Evolutionary conservation across 2,888 invertebrate species (phyloP), one percentile per base, ranked within the genome.

Genomic region (Idaea dimidiata): DNA sequence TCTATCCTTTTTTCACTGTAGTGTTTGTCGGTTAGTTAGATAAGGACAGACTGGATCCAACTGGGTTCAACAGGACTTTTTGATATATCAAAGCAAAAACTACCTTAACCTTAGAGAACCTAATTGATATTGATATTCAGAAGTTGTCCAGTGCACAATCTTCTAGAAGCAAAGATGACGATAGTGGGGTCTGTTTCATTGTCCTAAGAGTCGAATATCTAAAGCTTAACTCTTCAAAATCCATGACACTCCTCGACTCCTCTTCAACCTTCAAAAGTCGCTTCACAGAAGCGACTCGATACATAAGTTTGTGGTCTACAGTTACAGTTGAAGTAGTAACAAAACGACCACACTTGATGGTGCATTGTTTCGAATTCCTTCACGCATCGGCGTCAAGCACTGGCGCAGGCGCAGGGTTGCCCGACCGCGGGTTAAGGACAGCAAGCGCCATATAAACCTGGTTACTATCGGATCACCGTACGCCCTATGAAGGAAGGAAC

Each of bases 291-390:
- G 14, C 14, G 14, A 14, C 43, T 43, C 2, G 43, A 43, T 43
- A 0, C 7, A 43, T 3, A 43, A 43, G 43, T 43, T 8, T 43
- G 6, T 43, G 14, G 43, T 43, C 43, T 14, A 43, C 10, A 10
- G 10, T 8, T 43, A 43, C 43, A 10, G n/a, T 43, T 10, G 43
- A 43, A 43, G 43, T 43, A 10, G 43, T 43, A 77, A 84, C 81
- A 83, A 86, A 83, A 83, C 83, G 77, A 77, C 69, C 71, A 72
- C 69, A 63, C 63, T 83, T 84, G 84, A 88, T 86, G 86, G 87
- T 74, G 85, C 80, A 89, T 90, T 91, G 90, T 90, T 86, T 87
- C 82, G 84, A 83, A 90, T 91, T 89, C 90, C 89, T 76, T 85
- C 90, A 90, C 87, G 87, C 43, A 10, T 43, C 43, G 43, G 8